Conservation (phyloP, 2,113 vertebrate species). For the Zosterops pallidus region DNA sequence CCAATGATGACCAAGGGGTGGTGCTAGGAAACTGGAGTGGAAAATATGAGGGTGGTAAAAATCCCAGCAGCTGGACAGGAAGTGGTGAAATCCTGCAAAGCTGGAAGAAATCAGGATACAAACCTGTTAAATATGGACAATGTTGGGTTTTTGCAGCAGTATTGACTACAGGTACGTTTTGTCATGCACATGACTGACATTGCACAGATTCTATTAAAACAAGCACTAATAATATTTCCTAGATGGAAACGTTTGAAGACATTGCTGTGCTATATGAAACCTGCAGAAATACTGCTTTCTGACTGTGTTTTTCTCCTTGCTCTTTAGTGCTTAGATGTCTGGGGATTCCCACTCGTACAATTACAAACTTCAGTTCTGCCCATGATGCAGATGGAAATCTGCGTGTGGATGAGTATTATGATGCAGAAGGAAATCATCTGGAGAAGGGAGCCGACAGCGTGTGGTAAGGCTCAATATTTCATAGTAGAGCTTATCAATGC, state of each 20-base stretch:
- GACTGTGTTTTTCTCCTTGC: background rate
- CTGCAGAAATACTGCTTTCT: background rate
- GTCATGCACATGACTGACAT: background rate
- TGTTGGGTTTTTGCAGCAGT: conserved; percentile 83
- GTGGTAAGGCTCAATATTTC: conserved; percentile 63
- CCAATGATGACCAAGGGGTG: conserved; percentile 77
- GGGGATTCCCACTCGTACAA: conserved; percentile 76
- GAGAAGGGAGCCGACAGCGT: conserved; percentile 67
- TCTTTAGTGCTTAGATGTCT: conserved; percentile 71
- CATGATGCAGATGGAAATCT: conserved; percentile 78
- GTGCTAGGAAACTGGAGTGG: conserved; percentile 79
- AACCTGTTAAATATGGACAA: conserved; percentile 75
- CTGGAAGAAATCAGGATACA: conserved; percentile 73
- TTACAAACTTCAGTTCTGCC: conserved; percentile 82
- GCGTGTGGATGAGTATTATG: conserved; percentile 75
- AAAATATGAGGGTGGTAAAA: conserved; percentile 67
- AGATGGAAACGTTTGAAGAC: background rate
- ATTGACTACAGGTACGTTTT: conserved; percentile 75
- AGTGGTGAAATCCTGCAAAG: conserved; percentile 74
- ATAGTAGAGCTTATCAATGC: background rate
- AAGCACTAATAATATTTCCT: background rate
- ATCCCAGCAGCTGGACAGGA: conserved; percentile 76
- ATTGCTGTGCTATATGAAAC: background rate
- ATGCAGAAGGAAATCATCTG: conserved; percentile 66
- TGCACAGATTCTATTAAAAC: background rate